Evolutionary conservation across 2,888 invertebrate genomes (phyloP), one percentile per base, ranked within the genome.

Genomic region (Dryadula phaetusa): DNA sequence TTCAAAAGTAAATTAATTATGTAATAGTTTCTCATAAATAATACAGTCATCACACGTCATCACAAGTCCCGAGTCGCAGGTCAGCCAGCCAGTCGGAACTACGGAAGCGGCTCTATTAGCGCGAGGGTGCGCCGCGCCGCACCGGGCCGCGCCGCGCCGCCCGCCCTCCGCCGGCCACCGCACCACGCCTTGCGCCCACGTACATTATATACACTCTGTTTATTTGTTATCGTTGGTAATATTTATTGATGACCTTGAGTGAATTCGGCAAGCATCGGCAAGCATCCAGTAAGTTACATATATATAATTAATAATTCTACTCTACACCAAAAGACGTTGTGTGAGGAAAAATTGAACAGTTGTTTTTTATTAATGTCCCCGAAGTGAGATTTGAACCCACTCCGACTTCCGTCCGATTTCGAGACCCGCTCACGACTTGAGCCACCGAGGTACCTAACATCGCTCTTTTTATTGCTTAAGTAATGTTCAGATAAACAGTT

Each of bases 51-150:
- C 53, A 37, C 34, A 53, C 12, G 44, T 1, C 20, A 20, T n/a
- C 5, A n/a, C 37, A 4, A n/a, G 40, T n/a, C 56, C 10, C 56
- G 3, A n/a, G 34, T n/a, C 18, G 14, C 46, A 22, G 54, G 44
- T 46, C 54, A 34, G n/a, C 37, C 37, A 25, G 25, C 16, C 16
- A 22, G 58, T 54, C 46, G 28, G 47, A 18, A 60, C 42, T 46
- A 40, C 62, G 66, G 66, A 66, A 66, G 62, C 25, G 28, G 37
- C 66, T 66, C 66, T 66, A 62, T 56, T 62, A 62, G 62, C n/a
- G 66, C n/a, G 62, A 32, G 32, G 47, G 63, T 25, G 53, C 40
- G 53, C 25, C 54, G 37, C 44, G 46, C 8, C 20, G 32, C 42
- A n/a, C n/a, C n/a, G n/a, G n/a, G 49, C 25, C 25, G 37, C 49